Percentiles rank a stretch among this genome's conserved stretches.
Evolutionary conservation across 2,113 vertebrate genomes (phyloP).

Genomic region (Pseudorectes ferrugineus): DNA sequence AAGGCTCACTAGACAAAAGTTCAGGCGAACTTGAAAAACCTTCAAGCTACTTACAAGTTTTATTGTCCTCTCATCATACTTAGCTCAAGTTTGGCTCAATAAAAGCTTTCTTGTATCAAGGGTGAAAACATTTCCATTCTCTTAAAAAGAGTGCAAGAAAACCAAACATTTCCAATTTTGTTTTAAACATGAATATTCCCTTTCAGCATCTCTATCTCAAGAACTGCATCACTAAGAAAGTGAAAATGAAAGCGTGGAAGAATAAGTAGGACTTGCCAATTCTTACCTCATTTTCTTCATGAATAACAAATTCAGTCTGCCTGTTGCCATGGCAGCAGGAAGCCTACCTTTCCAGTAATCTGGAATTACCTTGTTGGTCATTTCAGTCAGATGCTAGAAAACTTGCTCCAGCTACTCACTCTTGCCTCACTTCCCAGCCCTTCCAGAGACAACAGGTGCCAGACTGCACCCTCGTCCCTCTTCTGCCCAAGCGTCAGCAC

Average conservation of each 20-base stretch:
- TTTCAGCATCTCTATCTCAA: not conserved
- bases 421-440: not conserved
- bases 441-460: not conserved
- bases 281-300: not conserved
- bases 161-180: not conserved
- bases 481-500: not conserved
- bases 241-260: not conserved
- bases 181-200: not conserved
- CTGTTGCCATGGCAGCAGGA: not conserved
- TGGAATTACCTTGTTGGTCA: not conserved
- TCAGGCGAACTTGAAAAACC: not conserved
- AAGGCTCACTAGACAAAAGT: not conserved
- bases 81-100: not conserved
- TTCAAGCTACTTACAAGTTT: constrained; percentile 4
- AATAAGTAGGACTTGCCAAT: not conserved
- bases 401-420: not conserved
- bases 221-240: not conserved
- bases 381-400: not conserved
- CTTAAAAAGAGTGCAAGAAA: not conserved
- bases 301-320: not conserved
- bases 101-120: not conserved
- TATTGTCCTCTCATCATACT: not conserved
- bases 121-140: not conserved
- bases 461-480: not conserved
- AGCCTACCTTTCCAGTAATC: not conserved